Percentiles rank a stretch among this genome's conserved stretches.
Evolutionary conservation across 2,888 invertebrate species (phyloP).

Genomic region (Zygogramma bicolorata): DNA sequence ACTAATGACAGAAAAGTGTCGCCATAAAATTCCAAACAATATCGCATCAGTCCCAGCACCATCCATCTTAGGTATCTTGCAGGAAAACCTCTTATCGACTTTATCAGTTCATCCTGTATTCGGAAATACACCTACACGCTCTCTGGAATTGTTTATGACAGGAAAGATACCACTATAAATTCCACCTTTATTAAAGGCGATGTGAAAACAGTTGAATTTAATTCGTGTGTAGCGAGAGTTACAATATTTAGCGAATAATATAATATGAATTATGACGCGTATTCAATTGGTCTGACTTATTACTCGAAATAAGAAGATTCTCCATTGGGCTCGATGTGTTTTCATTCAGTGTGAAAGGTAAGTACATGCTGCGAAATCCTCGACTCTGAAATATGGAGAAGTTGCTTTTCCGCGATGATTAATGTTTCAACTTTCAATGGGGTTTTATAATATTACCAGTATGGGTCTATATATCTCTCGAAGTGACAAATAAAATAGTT

Average conservation of each 20-base stretch:
- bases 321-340: neutral
- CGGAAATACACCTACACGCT: slow-evolving; percentile 2
- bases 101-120: neutral
- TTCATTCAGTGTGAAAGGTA: neutral
- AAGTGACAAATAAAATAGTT: neutral
- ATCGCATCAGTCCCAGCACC: no score
- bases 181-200: slow-evolving; percentile 11
- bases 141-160: neutral
- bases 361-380: neutral
- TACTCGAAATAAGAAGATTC: neutral
- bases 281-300: slow-evolving; percentile 12
- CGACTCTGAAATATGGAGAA: neutral
- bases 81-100: neutral
- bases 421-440: neutral
- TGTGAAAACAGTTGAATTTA: slow-evolving; percentile 12
- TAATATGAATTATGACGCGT: neutral
- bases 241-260: neutral
- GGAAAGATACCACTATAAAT: slow-evolving; percentile 15
- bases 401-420: neutral
- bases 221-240: neutral
- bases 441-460: neutral
- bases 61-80: no score
- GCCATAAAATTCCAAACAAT: no score
- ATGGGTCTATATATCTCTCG: neutral
- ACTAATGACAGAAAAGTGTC: no score